Conservation (phyloP, 2,113 vertebrate genomes). For the Nanorana parkeri region DNA sequence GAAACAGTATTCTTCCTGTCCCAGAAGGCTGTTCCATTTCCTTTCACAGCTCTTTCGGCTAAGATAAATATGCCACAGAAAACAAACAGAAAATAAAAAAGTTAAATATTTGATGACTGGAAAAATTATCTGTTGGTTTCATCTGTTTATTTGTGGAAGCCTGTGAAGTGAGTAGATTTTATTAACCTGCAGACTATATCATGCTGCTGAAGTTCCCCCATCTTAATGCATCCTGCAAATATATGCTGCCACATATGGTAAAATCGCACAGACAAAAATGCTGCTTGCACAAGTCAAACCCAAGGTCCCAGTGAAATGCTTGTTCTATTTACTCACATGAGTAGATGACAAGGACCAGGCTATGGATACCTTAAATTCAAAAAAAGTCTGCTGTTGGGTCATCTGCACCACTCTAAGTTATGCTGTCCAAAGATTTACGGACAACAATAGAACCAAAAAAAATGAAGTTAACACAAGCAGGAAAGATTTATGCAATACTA, state of each 20-base stretch:
- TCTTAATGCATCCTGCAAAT: conserved; percentile 62
- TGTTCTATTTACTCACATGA: conserved; percentile 29
- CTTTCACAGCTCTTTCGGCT: conserved; percentile 68
- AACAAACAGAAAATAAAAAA: conserved; percentile 63
- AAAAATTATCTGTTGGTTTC: conserved; percentile 67
- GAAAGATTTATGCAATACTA: not conserved
- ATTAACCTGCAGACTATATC: conserved; percentile 64
- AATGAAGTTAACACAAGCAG: not conserved
- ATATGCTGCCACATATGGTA: conserved; percentile 63
- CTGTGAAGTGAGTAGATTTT: conserved; percentile 61
- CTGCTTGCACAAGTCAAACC: conserved; percentile 48
- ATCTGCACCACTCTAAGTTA: not conserved
- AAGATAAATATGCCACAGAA: conserved; percentile 65
- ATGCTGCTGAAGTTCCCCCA: conserved; percentile 63
- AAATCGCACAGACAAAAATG: conserved; percentile 57
- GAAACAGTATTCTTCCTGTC: conserved; percentile 75
- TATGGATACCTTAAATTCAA: not conserved
- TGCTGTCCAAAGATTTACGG: not conserved
- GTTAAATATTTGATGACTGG: conserved; percentile 67
- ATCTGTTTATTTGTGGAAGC: conserved; percentile 68
- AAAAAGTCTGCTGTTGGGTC: conserved; percentile 1
- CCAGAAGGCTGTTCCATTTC: conserved; percentile 71
- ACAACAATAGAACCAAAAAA: not conserved
- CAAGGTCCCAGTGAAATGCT: conserved; percentile 12
- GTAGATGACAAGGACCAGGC: conserved; percentile 33